phyloP scores from a whole-genome alignment of 2,797 vertebrate species.

The Botia kubotai region DNA sequence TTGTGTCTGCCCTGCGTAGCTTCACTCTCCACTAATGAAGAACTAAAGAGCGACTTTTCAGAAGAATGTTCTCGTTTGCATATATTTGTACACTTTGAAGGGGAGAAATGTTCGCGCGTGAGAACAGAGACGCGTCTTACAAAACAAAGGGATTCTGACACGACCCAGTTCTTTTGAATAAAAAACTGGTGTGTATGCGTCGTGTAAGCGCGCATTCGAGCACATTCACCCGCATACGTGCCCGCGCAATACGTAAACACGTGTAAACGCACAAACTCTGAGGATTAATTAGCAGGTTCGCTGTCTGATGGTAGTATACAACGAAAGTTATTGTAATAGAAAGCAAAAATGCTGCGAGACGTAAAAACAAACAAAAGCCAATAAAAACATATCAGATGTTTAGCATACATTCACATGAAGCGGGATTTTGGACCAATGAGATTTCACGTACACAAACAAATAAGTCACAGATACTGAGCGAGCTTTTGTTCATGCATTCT shows the following conservation, averaged over 20 bases:
- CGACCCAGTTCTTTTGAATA: background rate
- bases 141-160: background rate
- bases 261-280: background rate
- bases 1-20: slow-evolving; percentile 53
- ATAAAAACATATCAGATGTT: background rate
- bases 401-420: too few species aligned
- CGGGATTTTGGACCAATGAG: too few species aligned
- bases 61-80: slow-evolving; percentile 12
- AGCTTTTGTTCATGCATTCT: background rate
- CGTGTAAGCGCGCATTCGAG: background rate
- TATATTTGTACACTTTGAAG: slow-evolving; percentile 7
- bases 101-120: background rate
- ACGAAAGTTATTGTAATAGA: background rate
- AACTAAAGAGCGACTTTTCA: slow-evolving; percentile 1
- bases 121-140: background rate
- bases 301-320: slow-evolving; percentile 12
- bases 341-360: background rate
- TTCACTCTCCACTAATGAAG: slow-evolving; percentile 41
- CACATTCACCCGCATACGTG: background rate
- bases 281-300: slow-evolving; percentile 59
- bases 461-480: too few species aligned
- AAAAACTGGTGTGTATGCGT: background rate
- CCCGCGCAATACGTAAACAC: slow-evolving; percentile 9
- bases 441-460: too few species aligned
- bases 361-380: background rate